Evolutionary conservation across 2,797 vertebrate genomes (phyloP), one percentile per base, ranked within the genome.

Genomic region (Sciaenops ocellatus): DNA sequence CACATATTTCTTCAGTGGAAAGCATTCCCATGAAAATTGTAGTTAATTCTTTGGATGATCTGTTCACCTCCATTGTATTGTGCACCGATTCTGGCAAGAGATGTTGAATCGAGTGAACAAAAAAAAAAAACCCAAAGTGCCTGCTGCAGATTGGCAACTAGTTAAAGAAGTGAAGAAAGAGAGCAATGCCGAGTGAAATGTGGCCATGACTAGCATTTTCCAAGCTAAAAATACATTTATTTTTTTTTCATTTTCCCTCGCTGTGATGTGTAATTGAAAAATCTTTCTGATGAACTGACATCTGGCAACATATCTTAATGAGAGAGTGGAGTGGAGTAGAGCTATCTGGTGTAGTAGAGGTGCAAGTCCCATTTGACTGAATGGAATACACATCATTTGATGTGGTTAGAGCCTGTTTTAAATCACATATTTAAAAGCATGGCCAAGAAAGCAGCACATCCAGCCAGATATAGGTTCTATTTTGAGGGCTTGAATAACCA

Each of bases 391-490:
- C 34, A 5, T 55, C 16, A 68, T 26, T 67, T 17, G n/a, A 9
- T 41, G 15, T 11, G 5, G 9, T 38, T 8, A 20, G 10, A 2
- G 44, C 15, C n/a, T 22, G 34, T 13, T n/a, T 64, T 22, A 22
- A 3, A 28, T 63, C 15, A 41, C 5, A 13, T 7, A 34, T 34
- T 57, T 18, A 57, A 42, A 42, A 2, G 34, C 8, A n/a, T 73
- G 59, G 34, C 44, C 34, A 30, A 28, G 18, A 55, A 72, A 42
- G 56, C 56, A 59, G 11, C 55, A 48, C 13, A 48, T 69, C 15
- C 12, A 28, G 1, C 15, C 6, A 9, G 11, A 11, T n/a, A 8
- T 26, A 24, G 30, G 8, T 41, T 56, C 17, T 30, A 0, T 24
- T 42, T 44, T 30, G 7, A 17, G 26, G 26, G 5, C 16, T 73